Evolutionary conservation across 1,140 invertebrate genomes (phyloP).

Genomic region (Archegozetes longisetosus): DNA sequence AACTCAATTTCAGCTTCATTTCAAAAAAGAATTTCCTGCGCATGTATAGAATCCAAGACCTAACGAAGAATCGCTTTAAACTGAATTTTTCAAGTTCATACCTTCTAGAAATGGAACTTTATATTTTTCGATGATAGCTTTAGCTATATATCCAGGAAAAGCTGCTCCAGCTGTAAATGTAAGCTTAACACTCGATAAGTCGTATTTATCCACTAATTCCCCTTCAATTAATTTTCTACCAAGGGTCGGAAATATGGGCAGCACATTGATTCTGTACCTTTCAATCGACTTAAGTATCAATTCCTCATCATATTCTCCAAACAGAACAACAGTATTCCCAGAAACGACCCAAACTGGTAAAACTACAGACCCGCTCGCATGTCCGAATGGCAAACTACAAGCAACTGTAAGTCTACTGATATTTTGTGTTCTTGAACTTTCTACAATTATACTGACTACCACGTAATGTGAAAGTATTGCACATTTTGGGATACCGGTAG

Average conservation of each 20-base stretch:
- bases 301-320: neutral
- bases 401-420: neutral
- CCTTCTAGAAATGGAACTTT: neutral
- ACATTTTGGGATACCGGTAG: neutral
- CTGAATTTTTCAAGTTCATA: too few species aligned
- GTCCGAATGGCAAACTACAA: conserved; percentile 10
- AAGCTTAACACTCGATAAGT: neutral
- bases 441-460: neutral
- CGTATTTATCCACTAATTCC: neutral
- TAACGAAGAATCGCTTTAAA: too few species aligned
- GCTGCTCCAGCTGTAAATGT: neutral
- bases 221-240: neutral
- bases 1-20: too few species aligned
- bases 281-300: neutral
- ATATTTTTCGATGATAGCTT: neutral
- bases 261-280: neutral
- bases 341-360: neutral
- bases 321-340: neutral
- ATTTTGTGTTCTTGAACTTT: neutral
- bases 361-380: neutral
- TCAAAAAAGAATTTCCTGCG: too few species aligned
- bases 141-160: neutral
- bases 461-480: neutral
- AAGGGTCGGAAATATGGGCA: neutral
- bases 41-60: too few species aligned